phyloP scores from a whole-genome alignment of 2,113 vertebrate genomes.

The Edolisoma coerulescens region DNA sequence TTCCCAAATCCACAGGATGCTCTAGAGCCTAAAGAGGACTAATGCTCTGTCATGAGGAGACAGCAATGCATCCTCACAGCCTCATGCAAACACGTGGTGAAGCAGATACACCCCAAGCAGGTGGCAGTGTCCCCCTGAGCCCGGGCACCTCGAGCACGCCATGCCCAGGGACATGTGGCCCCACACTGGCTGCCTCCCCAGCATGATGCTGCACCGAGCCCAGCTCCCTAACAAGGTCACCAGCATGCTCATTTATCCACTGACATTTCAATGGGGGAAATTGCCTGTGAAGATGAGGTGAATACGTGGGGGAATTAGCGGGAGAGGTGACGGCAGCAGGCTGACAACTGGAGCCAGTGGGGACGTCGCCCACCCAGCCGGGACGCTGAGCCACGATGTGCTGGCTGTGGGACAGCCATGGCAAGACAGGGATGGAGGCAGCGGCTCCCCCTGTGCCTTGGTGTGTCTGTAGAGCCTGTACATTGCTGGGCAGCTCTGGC shows the following conservation, averaged over 20 bases:
- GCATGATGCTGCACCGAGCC: background rate
- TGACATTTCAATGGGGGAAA: slow-evolving; percentile 56
- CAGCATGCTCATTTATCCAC: background rate
- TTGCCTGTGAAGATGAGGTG: slow-evolving; percentile 45
- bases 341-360: background rate
- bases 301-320: background rate
- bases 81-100: rapidly evolving
- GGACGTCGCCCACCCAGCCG: rapidly evolving
- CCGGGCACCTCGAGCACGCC: rapidly evolving
- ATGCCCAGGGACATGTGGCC: rapidly evolving
- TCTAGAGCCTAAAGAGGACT: background rate
- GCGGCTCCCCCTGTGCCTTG: rapidly evolving
- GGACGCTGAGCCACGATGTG: rapidly evolving
- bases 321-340: background rate
- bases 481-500: background rate
- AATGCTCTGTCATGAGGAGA: rapidly evolving
- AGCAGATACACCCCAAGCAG: background rate
- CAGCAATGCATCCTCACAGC: rapidly evolving
- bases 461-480: rapidly evolving
- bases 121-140: background rate
- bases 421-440: background rate
- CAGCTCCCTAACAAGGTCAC: slow-evolving; percentile 41
- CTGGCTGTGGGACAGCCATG: rapidly evolving
- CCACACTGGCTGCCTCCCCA: background rate
- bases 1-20: background rate